Percentiles rank a stretch among this genome's conserved stretches.
Evolutionary conservation across 2,113 vertebrate species (phyloP).

Genomic region (Mastomys natalensis): DNA sequence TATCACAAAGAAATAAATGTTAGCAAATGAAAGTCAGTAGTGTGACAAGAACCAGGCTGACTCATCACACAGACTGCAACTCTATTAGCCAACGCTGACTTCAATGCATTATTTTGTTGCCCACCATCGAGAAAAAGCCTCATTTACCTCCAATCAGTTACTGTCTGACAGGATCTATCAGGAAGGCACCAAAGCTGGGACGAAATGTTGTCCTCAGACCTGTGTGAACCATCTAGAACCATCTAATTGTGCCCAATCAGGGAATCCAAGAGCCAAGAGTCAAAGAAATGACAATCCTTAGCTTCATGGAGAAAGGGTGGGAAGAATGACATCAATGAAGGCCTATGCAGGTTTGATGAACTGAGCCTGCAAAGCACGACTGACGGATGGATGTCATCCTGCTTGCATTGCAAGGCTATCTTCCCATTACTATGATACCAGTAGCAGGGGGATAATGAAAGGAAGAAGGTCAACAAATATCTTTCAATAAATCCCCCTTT

Average conservation of each 20-base stretch:
- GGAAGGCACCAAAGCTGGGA: neutral
- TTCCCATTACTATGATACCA: neutral
- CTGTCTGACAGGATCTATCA: conserved; percentile 68
- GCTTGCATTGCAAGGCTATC: conserved; percentile 11
- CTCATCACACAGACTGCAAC: conserved; percentile 80
- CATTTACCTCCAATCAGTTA: conserved; percentile 76
- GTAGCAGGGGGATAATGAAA: neutral
- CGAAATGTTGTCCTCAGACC: neutral
- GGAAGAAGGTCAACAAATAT: neutral
- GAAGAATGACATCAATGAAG: neutral
- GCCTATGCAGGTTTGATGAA: neutral
- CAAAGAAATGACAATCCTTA: neutral
- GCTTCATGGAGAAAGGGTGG: neutral
- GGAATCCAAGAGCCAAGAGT: conserved; percentile 22
- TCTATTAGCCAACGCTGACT: conserved; percentile 80
- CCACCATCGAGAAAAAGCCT: conserved; percentile 72
- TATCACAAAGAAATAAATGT: conserved; percentile 60
- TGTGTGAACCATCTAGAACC: neutral
- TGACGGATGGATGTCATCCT: neutral
- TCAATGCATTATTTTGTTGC: conserved; percentile 77
- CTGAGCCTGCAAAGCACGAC: neutral
- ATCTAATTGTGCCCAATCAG: neutral
- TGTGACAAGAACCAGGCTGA: conserved; percentile 73
- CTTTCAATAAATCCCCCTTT: neutral
- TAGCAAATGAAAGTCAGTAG: conserved; percentile 75